Evolutionary conservation across 1,140 invertebrate species (phyloP), one percentile per base, ranked within the genome.

Genomic region (Atta cephalotes): DNA sequence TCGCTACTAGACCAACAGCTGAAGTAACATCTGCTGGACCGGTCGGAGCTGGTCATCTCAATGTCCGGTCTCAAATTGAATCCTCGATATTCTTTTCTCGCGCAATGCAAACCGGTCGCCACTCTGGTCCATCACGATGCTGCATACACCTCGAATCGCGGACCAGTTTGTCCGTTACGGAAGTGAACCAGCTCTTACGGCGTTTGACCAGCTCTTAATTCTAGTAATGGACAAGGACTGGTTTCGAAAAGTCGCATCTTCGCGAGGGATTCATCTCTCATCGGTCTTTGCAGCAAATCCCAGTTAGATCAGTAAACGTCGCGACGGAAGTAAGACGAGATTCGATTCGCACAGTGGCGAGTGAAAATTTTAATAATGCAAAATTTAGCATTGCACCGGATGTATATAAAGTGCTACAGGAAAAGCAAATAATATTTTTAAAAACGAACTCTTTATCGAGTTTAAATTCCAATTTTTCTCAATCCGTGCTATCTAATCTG

Each of bases 11-110:
- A 86, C 85, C 87, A 91, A 92, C 94, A 95, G 93, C 94, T 95
- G 94, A 92, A 94, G 91, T 91, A 93, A 94, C 94, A 95, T 95
- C 94, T 95, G 93, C 93, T 90, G 87, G 91, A 94, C 94, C 93
- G 93, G 93, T 95, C 94, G 93, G 25, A 25, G 25, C 25, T 25
- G 25, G 92, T 94, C 94, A 95, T 95, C 93, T 94, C 89, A 82
- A 94, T 94, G 92, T 92, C 92, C 93, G 92, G 91, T 93, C 92
- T 92, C 85, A 60, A 84, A 84, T 80, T 58, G 80, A 51, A 62
- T 66, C 71, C 39, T 45, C 68, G 49, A 63, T 76, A 74, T 88
- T 82, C 28, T 87, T 82, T 78, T 86, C 78, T 71, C 80, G 60
- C 53, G 35, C 51, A 6, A 63, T 28, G 16, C 35, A 79, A 92